Conservation (phyloP, 2,888 invertebrate species). For the Campopleginae sp. region DNA sequence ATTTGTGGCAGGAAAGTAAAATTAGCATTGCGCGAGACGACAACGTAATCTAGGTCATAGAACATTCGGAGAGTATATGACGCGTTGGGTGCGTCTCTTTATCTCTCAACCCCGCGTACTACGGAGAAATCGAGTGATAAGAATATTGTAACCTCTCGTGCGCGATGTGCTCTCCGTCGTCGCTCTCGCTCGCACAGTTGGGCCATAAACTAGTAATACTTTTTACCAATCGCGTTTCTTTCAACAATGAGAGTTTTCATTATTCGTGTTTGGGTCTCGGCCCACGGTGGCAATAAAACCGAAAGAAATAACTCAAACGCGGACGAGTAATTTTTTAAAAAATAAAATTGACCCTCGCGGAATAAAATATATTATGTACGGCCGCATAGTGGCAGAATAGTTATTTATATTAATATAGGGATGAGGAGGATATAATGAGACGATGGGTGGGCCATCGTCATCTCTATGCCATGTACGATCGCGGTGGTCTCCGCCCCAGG, state of each 20-base stretch:
- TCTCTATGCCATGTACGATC: constrained; percentile 69
- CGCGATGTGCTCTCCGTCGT: not conserved
- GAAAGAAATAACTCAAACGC: too few relatives aligned
- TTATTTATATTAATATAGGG: constrained; percentile 16
- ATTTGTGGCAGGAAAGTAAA: not conserved
- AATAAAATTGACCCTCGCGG: not conserved
- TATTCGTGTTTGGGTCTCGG: too few relatives aligned
- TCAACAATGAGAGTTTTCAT: too few relatives aligned
- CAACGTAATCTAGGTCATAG: not conserved
- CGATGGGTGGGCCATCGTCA: constrained; percentile 70
- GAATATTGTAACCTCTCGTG: not conserved
- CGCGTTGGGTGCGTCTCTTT: constrained; percentile 1
- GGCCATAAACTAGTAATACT: not conserved
- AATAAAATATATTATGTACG: too few relatives aligned
- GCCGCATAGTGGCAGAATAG: not conserved
- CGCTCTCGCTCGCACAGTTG: not conserved
- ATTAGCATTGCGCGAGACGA: not conserved
- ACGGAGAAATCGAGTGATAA: not conserved
- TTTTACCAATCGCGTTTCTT: too few relatives aligned
- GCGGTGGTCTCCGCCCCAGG: constrained; percentile 61
- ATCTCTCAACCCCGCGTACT: not conserved
- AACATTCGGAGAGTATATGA: not conserved
- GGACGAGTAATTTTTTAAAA: too few relatives aligned
- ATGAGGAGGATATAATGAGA: constrained; percentile 42
- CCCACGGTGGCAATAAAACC: too few relatives aligned